Percentiles rank a stretch among this genome's conserved stretches.
Conservation (phyloP, 2,888 invertebrate genomes). For the Platycnemis pennipes region DNA sequence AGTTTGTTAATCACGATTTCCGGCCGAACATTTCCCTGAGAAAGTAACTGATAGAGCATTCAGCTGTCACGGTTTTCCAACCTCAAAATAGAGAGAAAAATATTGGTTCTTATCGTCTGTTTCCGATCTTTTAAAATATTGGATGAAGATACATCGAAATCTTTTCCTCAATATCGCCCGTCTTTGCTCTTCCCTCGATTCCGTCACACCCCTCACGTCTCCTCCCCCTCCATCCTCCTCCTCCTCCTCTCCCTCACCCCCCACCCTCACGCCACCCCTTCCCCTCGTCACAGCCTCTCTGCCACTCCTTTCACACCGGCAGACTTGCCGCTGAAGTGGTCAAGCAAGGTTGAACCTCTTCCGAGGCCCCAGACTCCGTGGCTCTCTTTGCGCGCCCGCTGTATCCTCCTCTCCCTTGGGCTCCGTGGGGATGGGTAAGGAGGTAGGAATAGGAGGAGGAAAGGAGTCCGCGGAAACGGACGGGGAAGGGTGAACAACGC, state of each 20-base stretch:
- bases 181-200: background rate
- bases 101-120: background rate
- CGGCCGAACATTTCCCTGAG: background rate
- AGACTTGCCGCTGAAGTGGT: conserved; percentile 42
- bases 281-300: background rate
- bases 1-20: background rate
- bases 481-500: background rate
- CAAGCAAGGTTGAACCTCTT: conserved; percentile 4
- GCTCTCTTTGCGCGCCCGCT: background rate
- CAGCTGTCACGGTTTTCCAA: too few species aligned
- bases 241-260: background rate
- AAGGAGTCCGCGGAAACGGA: background rate
- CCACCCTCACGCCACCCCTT: background rate
- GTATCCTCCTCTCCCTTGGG: background rate
- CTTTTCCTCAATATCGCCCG: background rate
- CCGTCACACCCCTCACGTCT: background rate
- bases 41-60: background rate
- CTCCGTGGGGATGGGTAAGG: background rate
- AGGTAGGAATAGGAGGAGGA: background rate
- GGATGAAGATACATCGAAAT: background rate
- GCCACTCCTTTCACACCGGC: conserved; percentile 38
- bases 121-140: background rate
- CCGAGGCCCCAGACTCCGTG: background rate
- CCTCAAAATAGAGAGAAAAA: background rate
- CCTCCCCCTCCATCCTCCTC: background rate